A percentile compares a stretch with the other conserved stretches of the same genome.
Evolutionary conservation across 1,140 invertebrate genomes (phyloP).

Genomic region (Bactericera cockerelli): DNA sequence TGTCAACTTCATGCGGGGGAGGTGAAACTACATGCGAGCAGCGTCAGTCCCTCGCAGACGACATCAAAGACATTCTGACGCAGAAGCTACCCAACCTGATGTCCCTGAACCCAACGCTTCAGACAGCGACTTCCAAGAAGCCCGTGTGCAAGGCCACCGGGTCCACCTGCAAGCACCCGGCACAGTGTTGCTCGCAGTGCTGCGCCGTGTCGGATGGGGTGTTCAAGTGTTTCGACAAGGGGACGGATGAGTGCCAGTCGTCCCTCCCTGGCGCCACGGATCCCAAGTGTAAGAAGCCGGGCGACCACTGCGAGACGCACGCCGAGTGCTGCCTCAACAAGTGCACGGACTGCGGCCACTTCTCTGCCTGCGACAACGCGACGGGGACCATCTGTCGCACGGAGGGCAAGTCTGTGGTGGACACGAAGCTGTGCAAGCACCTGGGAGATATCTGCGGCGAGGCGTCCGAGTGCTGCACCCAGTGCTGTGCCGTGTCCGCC

Average conservation of each 20-base stretch:
- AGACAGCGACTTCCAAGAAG: not conserved
- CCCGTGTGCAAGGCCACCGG: not conserved
- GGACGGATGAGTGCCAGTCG: not conserved
- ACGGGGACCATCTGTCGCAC: not conserved
- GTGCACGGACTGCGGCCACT: not conserved
- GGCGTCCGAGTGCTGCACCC: constrained; percentile 6
- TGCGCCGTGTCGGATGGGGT: not conserved
- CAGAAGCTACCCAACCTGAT: not conserved
- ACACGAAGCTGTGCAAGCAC: not conserved
- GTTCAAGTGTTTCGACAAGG: not conserved
- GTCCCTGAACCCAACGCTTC: not conserved
- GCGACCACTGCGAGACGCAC: not conserved
- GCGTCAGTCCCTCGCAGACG: not conserved
- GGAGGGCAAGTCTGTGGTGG: not conserved
- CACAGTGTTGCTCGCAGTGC: not conserved
- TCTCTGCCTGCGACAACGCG: not conserved
- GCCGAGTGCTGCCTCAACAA: not conserved
- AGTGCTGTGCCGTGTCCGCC: not conserved
- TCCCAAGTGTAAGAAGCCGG: not conserved
- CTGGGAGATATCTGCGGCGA: not conserved
- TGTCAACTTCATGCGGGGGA: too few relatives aligned
- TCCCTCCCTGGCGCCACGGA: not conserved
- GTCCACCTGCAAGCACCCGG: not conserved
- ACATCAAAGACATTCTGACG: not conserved
- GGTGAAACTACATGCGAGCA: too few relatives aligned